Evolutionary conservation across 2,113 vertebrate species (phyloP).

Genomic region (Haemorhous mexicanus): DNA sequence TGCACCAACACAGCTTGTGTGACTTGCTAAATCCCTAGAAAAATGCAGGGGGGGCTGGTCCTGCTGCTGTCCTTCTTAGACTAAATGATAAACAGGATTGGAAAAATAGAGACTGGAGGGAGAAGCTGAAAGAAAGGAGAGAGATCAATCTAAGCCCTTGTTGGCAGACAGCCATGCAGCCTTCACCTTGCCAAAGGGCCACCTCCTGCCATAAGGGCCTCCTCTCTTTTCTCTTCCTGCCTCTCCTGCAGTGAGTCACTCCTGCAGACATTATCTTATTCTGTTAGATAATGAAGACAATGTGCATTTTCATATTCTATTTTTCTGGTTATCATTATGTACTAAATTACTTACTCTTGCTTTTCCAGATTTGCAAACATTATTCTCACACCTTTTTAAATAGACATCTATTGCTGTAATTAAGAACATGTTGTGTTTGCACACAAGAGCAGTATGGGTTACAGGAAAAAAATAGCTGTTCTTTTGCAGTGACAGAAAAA

Average conservation of each 20-base stretch:
- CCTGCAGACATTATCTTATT: not conserved
- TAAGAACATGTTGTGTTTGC: constrained; percentile 7
- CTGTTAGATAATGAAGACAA: not conserved
- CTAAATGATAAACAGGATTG: not conserved
- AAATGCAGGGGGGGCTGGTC: not conserved
- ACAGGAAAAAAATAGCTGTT: not conserved
- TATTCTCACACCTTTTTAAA: constrained; percentile 19
- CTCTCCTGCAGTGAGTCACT: not conserved
- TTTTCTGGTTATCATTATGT: not conserved
- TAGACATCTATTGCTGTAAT: not conserved
- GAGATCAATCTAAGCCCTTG: not conserved
- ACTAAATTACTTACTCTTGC: not conserved
- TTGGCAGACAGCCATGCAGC: not conserved
- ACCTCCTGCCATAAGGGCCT: not conserved
- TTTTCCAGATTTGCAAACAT: not conserved
- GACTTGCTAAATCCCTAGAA: not conserved
- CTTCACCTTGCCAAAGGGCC: not conserved
- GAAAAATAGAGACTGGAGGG: not conserved
- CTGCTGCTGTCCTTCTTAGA: not conserved
- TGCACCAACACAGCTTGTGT: not conserved
- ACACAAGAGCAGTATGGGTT: not conserved
- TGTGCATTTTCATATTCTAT: not conserved
- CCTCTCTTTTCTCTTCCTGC: not conserved
- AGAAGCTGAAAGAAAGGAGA: not conserved
- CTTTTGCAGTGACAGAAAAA: not conserved